Evolutionary conservation across 2,888 invertebrate genomes (phyloP), one percentile per base, ranked within the genome.

Genomic region (Archips xylosteana): DNA sequence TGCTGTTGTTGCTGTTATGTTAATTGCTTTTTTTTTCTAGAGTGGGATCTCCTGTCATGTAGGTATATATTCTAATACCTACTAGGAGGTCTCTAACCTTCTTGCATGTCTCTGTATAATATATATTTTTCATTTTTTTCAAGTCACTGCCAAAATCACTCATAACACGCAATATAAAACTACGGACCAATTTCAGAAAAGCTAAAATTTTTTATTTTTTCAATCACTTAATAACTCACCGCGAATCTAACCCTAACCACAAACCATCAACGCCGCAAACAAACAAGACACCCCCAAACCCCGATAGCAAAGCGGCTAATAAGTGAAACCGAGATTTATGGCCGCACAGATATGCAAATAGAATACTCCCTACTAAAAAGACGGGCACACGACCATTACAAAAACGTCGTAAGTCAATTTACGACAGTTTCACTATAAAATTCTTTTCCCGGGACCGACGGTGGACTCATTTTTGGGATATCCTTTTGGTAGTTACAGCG

Each of bases 301-400:
- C 75, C 76, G 77, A 75, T 77, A 83, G 85, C 80, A 84, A 87
- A 86, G 83, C 87, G 85, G 88, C 93, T 92, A 94, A 94, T 94
- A 94, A 94, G 92, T 93, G 92, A 92, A 94, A 92, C 93, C 87
- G 91, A 93, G 94, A 94, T 94, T 94, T 94, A 94, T 93, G 92
- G 92, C 88, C 86, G 87, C 87, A 86, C 89, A 93, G 94, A 94
- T 94, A 94, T 94, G 94, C 94, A 94, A 94, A 94, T 94, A 94
- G 91, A 93, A 91, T 92, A 91, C 91, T 91, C 92, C 92, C 93
- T 89, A 92, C 92, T 92, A 93, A 94, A 94, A 94, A 94, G 94
- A 92, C 92, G 89, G 62, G 68, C 62, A 36, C 8, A 32, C 6
- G 13, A n/a, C 3, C 9, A 51, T 4, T n/a, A 15, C 51, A 36